Conservation (phyloP, 2,113 vertebrate species). For the Aramus guarauna region DNA sequence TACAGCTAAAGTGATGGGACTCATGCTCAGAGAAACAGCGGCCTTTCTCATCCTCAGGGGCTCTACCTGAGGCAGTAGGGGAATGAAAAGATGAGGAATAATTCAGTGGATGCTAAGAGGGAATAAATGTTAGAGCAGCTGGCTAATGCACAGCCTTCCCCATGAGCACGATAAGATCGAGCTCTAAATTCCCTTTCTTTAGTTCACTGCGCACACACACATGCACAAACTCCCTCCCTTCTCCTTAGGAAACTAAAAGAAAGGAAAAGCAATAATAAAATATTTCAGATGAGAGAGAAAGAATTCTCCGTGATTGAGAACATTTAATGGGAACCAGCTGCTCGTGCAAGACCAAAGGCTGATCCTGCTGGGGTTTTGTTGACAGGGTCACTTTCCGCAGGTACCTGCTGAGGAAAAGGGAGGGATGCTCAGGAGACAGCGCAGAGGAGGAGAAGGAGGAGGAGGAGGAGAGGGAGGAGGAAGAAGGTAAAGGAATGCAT, state of each 20-base stretch:
- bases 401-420: slow-evolving; percentile 60
- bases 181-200: slow-evolving; percentile 8
- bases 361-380: slow-evolving; percentile 46
- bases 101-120: neutral
- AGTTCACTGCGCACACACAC: neutral
- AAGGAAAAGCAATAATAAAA: slow-evolving; percentile 53
- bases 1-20: neutral
- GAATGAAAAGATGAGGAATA: neutral
- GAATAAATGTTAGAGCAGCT: neutral
- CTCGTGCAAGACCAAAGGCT: slow-evolving; percentile 29
- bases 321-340: slow-evolving; percentile 64
- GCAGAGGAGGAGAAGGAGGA: neutral
- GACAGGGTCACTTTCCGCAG: slow-evolving; percentile 36
- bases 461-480: neutral
- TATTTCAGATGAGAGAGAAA: slow-evolving; percentile 45
- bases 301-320: slow-evolving; percentile 29
- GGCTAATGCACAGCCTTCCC: neutral
- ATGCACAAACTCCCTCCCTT: neutral
- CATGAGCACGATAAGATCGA: neutral
- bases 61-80: neutral
- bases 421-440: neutral
- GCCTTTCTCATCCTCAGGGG: neutral
- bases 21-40: rapidly evolving
- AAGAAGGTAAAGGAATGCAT: neutral
- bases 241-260: slow-evolving; percentile 30